Evolutionary conservation across 64 coral and sea anemone species (phyloP), one percentile per base, ranked within the genome.

Genomic region (Acropora yongei): DNA sequence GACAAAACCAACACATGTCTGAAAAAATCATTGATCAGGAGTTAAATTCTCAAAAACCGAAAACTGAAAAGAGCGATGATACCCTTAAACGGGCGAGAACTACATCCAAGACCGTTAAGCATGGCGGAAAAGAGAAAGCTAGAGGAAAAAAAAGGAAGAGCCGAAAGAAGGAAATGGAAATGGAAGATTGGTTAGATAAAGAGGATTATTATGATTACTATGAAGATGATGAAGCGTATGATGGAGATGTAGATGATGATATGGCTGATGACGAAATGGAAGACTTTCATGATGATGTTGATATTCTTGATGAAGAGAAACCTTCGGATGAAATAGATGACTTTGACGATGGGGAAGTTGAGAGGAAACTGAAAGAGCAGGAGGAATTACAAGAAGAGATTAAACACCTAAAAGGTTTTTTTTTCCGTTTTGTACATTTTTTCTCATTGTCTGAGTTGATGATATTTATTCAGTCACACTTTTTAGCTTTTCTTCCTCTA

Each of bases 171-270:
- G 44, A 45, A 8, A 47, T 39, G 77, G 82, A 18, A n/a, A 86
- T 92, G 41, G 83, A 74, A 80, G 93, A 89, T 40, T 86, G 61
- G 47, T 30, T 30, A 30, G 72, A 74, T 77, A 82, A 88, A 74
- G 88, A 98, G 19, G 86, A 98, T 80, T 41, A 77, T 77, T 78
- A 89, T 84, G 78, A 44, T 83, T 77, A 89, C 49, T 30, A 30
- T 30, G 44, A 92, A 47, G 57, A 72, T 82, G 86, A 86, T 68
- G 87, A 95, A n/a, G 46, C 87, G 77, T 83, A 89, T 48, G 80
- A 96, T 60, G 57, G 68, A 11, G 61, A 75, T 51, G 49, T 71
- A 78, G 44, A 90, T 76, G 93, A 95, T 86, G 80, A 95, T 76
- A 61, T 91, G 44, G 80, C 68, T 76, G 85, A 77, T 48, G 65